Conservation (phyloP, 2,888 invertebrate genomes). For the Hydrotaea diabolus region DNA sequence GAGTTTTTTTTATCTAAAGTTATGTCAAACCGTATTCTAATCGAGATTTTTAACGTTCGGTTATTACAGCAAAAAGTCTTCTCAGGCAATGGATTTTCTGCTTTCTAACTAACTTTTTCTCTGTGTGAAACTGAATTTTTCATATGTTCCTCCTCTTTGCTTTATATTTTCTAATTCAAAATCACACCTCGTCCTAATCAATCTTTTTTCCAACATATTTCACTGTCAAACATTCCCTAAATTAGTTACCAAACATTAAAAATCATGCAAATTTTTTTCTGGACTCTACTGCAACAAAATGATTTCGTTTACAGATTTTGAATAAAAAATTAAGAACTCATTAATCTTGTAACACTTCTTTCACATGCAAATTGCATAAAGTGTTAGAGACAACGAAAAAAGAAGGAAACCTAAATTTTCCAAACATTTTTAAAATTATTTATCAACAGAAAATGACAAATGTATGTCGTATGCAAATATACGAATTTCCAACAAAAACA, state of each 20-base stretch:
- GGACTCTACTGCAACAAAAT: background rate
- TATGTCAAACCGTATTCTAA: too few relatives aligned
- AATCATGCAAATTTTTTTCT: constrained; percentile 9
- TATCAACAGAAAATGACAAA: constrained; percentile 72
- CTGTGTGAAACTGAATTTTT: too few relatives aligned
- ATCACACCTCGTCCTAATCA: background rate
- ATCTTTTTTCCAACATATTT: background rate
- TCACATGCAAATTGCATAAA: constrained; percentile 59
- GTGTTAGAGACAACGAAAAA: too few relatives aligned
- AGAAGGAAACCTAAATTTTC: constrained; percentile 69
- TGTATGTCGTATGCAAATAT: constrained; percentile 70
- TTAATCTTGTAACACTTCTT: constrained; percentile 67
- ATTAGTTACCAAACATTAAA: background rate
- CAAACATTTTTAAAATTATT: constrained; percentile 70
- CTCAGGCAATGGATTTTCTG: too few relatives aligned
- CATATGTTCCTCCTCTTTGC: too few relatives aligned
- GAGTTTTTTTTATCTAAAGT: too few relatives aligned
- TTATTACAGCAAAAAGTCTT: too few relatives aligned
- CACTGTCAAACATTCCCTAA: background rate
- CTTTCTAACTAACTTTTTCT: too few relatives aligned
- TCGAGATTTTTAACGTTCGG: too few relatives aligned
- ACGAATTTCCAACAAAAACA: background rate
- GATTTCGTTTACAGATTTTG: background rate
- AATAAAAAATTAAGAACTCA: constrained; percentile 68
- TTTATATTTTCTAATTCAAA: too few relatives aligned